Conservation (phyloP, 2,113 vertebrate species). For the Mus spicilegus region DNA sequence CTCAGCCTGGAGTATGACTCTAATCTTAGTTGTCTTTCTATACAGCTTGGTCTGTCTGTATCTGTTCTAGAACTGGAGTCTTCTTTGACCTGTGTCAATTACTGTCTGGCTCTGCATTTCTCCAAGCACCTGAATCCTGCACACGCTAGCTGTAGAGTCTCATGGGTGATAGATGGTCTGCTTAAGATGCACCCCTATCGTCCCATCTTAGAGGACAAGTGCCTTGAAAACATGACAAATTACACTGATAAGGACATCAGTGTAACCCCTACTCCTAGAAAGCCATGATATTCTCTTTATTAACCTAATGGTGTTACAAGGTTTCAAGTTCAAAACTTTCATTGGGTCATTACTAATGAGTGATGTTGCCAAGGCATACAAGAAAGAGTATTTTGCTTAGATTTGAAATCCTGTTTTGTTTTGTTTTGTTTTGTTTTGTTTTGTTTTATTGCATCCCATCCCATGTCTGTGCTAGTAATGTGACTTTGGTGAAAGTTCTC, state of each 20-base stretch:
- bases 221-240: neutral
- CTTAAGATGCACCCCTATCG: neutral
- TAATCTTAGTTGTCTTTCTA: neutral
- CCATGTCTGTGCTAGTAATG: neutral
- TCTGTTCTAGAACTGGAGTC: neutral
- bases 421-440: neutral
- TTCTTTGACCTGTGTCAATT: neutral
- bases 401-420: neutral
- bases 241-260: too few relatives aligned
- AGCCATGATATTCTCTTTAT: neutral
- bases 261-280: neutral
- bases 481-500: neutral
- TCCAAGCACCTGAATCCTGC: fast-evolving
- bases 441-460: neutral
- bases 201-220: too few relatives aligned
- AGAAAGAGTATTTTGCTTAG: neutral
- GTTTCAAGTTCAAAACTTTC: neutral
- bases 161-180: fast-evolving
- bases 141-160: neutral
- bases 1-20: neutral
- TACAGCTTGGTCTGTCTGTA: neutral
- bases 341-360: neutral
- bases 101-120: neutral
- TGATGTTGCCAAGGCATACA: neutral
- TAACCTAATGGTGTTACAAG: fast-evolving